Base-by-base conservation (phyloP, 2,888 invertebrate species). In the Bellardia pandia region DNA sequence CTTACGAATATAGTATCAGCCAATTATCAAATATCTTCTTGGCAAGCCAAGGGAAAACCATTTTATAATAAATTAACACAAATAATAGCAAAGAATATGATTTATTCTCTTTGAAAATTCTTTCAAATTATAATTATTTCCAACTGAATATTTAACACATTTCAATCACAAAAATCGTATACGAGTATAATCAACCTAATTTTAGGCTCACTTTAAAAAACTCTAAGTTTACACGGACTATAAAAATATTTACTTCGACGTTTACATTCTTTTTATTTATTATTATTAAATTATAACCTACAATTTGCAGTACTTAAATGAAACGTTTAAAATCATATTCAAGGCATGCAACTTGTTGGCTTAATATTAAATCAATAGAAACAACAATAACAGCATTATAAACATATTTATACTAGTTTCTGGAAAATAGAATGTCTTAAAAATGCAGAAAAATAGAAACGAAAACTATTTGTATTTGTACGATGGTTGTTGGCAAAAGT, bases 211-310 rank as follows among this genome's bases (percentile, higher is more conserved):
- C 45, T 45, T 45, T 11, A 11, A 7, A 13, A 33, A 33, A 48
- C 33, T 60, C 14, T 48, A 6, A 62, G n/a, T 9, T 23, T 30
- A 23, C 30, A 45, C 14, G 5, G 2, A 53, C 40, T 64, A 53
- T 51, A 5, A 9, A 37, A 51, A 53, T 30, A 14, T 9, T 40
- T 14, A 76, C 51, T 51, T 64, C 37, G 37, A 9, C 23, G 64
- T n/a, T 13, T 13, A 68, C 16, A 78, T 33, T 78, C 0, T 37
- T 37, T 37, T 33, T 33, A 4, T 37, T 33, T 33, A 4, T 37
- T 78, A 68, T 66, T 77, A 51, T 66, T 77, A 51, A 78, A 78
- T 78, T 68, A 16, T 78, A 48, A 64, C 11, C 45, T 13, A 45
- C 51, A 42, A 62, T 62, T 40, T 6, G n/a, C 42, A 62, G 79